Evolutionary conservation across 2,888 invertebrate species (phyloP).

Genomic region (Enchytraeus crypticus): DNA sequence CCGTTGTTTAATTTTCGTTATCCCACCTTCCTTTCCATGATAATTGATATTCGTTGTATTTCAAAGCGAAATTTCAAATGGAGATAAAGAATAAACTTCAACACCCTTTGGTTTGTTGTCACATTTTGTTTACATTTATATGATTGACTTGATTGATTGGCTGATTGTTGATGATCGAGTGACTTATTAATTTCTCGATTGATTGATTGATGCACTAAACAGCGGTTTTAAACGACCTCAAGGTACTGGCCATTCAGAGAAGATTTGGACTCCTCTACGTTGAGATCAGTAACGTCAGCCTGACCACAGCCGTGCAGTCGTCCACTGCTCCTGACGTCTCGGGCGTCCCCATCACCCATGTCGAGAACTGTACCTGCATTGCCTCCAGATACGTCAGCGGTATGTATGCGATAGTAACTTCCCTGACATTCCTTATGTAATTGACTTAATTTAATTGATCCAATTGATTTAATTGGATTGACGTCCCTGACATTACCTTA

Average conservation of each 20-base stretch:
- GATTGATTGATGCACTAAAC: neutral
- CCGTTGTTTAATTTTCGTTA: no score
- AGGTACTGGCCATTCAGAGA: constrained; percentile 16
- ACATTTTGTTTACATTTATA: no score
- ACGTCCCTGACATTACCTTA: no score
- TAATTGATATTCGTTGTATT: no score
- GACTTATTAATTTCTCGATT: neutral
- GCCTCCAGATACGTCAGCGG: constrained; percentile 14
- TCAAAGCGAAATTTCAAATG: no score
- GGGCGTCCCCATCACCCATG: constrained; percentile 7
- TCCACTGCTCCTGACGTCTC: no score
- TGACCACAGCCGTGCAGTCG: constrained; percentile 15
- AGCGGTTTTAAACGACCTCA: constrained; percentile 26
- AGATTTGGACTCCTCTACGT: constrained; percentile 14
- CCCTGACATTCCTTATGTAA: neutral
- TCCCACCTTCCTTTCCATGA: no score
- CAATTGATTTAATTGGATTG: no score
- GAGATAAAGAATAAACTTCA: no score
- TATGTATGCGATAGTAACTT: neutral
- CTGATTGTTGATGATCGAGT: no score
- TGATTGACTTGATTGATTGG: no score
- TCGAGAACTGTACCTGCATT: constrained; percentile 28
- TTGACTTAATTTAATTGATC: neutral
- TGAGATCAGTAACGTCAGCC: constrained; percentile 8
- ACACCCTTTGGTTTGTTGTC: no score